Evolutionary conservation across 2,797 vertebrate species (phyloP), one percentile per base, ranked within the genome.

Genomic region (Diglossa cyanea): DNA sequence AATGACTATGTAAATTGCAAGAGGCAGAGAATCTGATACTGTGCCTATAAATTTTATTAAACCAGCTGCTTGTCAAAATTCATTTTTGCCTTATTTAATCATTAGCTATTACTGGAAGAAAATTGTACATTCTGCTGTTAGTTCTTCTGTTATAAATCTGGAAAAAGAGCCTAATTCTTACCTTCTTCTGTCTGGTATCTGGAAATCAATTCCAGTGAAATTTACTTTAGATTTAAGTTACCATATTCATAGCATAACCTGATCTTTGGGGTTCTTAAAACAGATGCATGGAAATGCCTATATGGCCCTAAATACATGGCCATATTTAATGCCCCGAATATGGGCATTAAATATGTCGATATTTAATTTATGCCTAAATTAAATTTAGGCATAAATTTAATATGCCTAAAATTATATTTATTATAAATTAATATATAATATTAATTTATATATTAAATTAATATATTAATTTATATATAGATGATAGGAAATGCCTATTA

Each of bases 1-100:
- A 91, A 91, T 70, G 57, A 81, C 82, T 86, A 91, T 94, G 90
- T 76, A 94, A 96, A 95, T 95, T 94, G 66, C 73, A 96, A 91
- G 79, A 94, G 90, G 63, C 85, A 96, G 86, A 93, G 62, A 86
- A 95, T 88, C 86, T 75, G 82, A 90, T 93, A 74, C 73, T 44
- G 23, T 73, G 58, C n/a, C 73, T 75, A 93, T 85, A 90, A 94
- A 93, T 93, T 90, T 80, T 91, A 93, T 77, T 76, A 94, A 94
- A 57, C 42, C 68, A 95, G 48, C 82, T 91, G 79, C 89, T 93
- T 94, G 95, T 93, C 93, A 95, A 80, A 94, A 94, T 83, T 91
- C 68, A 93, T 95, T 94, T 96, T 86, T 89, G 57, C 61, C 86
- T 92, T 89, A 87, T 95, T 95, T 96, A 94, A 95, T 95, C 87